Percentiles rank a stretch among this genome's conserved stretches.
These are phyloP conservation scores for Acanthopleura granulata DNA, from an alignment of 2,888 invertebrate species.

Conservation along the genomic window DNA sequence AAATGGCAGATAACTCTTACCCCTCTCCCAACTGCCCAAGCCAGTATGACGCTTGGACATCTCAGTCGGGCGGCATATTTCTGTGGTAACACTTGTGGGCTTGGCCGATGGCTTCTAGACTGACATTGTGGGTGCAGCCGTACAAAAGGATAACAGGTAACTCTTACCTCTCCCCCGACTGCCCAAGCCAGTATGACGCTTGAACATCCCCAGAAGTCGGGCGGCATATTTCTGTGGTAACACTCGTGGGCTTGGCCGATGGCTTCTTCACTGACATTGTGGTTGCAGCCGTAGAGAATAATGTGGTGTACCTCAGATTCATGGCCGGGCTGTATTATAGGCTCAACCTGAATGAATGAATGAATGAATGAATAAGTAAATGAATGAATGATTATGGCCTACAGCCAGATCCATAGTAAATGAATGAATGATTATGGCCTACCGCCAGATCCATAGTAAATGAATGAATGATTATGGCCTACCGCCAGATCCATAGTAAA, in stretches of 20 bases:
- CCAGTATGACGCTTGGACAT: background rate
- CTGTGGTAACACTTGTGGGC: background rate
- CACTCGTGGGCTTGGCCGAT: background rate
- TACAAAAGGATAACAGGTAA: too few species aligned
- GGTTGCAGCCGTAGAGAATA: background rate
- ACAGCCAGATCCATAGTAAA: too few species aligned
- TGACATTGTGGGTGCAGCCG: background rate
- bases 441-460: too few species aligned
- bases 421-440: too few species aligned
- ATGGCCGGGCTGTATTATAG: background rate
- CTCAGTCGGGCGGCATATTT: background rate
- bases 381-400: too few species aligned
- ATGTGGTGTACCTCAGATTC: slow-evolving; percentile 4
- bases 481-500: too few species aligned
- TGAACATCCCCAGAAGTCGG: background rate
- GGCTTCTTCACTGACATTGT: background rate
- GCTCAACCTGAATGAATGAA: slow-evolving; percentile 4
- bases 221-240: background rate
- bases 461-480: too few species aligned
- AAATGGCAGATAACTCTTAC: background rate
- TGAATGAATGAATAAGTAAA: too few species aligned
- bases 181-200: background rate
- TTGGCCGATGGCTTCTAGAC: background rate
- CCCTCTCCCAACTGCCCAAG: background rate
- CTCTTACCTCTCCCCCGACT: background rate